Evolutionary conservation across 2,888 invertebrate species (phyloP), one percentile per base, ranked within the genome.

Genomic region (Drosophila lacicola): DNA sequence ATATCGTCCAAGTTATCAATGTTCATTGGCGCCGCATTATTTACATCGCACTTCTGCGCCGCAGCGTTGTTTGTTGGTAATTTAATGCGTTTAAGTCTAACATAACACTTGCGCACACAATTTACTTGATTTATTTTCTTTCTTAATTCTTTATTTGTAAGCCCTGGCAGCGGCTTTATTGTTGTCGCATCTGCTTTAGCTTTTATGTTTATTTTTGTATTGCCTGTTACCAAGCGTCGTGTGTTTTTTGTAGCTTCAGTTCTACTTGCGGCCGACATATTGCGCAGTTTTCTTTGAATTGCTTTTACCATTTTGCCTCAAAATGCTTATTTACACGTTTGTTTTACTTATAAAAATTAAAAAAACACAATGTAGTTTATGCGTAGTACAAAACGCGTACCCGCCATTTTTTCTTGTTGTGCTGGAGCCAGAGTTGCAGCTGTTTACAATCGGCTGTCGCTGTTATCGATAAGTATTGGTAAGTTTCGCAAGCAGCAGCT

Each of bases 401-500:
- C 73, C 74, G 78, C 74, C 78, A 75, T 78, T 61, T 75, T 71
- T 21, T 21, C 47, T 25, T 6, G 11, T 29, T 19, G 13, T 51
- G 44, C 11, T 4, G 14, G 13, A 8, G 1, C 19, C 49, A 72
- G 51, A 5, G 78, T 29, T 78, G 74, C 47, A 63, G 13, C 4
- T 14, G 14, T 17, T 44, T 4, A 11, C n/a, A 39, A 77, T 74
- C 61, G 57, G 8, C 9, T 2, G 8, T 13, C 29, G 0, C 11
- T 19, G 42, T 37, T 79, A 79, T 80, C 77, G 77, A 78, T 78
- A 58, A 47, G 11, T 39, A 46, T 57, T 56, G 60, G 29, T 50
- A 63, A 19, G 62, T 56, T 49, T 77, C 53, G 56, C 33, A 57
- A 56, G 50, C 57, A 84, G 67, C 80, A 85, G 86, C 80, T 85